These are phyloP conservation scores for Orthonevra nobilis DNA, from an alignment of 2,888 invertebrate genomes.

Conservation along the genomic window DNA sequence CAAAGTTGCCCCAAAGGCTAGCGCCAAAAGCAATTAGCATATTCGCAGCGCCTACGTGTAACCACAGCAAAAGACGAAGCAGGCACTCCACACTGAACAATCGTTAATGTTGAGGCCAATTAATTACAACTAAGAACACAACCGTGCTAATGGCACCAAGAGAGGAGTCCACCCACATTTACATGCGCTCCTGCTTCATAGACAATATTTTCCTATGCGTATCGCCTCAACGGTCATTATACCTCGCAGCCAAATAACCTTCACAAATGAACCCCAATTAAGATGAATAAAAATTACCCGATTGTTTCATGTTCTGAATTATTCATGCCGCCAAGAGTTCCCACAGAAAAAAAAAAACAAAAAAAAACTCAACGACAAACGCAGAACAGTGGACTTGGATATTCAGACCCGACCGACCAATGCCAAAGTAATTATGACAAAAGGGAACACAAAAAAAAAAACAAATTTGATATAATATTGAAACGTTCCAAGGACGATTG, in stretches of 20 bases:
- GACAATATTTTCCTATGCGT: conserved; percentile 34
- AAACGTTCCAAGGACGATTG: conserved; percentile 27
- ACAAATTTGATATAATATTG: conserved; percentile 5
- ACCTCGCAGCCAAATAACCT: conserved; percentile 25
- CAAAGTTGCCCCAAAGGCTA: neutral
- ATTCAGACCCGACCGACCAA: conserved; percentile 26
- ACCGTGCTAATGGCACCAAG: conserved; percentile 48
- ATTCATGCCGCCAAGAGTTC: conserved; percentile 39
- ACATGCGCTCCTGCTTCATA: neutral
- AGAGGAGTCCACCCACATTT: conserved; percentile 14
- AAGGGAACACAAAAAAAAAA: neutral
- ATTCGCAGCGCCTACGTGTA: neutral
- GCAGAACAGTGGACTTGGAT: conserved; percentile 44
- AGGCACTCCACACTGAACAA: conserved; percentile 11
- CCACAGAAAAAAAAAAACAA: no score
- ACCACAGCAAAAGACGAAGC: conserved; percentile 20
- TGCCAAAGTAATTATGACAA: conserved; percentile 34
- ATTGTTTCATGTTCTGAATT: conserved; percentile 60
- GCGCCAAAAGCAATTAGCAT: conserved; percentile 24
- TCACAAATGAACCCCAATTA: conserved; percentile 60
- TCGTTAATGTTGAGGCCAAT: conserved; percentile 54
- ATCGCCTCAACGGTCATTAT: conserved; percentile 51
- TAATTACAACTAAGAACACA: conserved; percentile 56
- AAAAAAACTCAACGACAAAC: conserved; percentile 19
- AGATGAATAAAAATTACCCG: conserved; percentile 66